A percentile compares a stretch with the other conserved stretches of the same genome.
phyloP scores from a whole-genome alignment of 2,113 vertebrate genomes.

The Parotia lawesii region DNA sequence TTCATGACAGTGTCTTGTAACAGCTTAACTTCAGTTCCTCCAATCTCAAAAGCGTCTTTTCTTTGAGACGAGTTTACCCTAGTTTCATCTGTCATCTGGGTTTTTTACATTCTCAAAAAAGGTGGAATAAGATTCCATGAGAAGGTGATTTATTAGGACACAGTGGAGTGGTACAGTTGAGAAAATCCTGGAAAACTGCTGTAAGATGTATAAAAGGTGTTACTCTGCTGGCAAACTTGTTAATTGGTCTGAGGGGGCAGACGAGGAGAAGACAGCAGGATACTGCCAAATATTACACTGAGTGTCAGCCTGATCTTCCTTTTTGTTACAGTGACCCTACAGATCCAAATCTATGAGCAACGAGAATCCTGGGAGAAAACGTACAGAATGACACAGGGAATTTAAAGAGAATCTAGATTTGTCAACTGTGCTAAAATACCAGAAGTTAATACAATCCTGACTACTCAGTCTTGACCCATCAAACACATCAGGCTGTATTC shows the following conservation, averaged over 20 bases:
- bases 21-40: neutral
- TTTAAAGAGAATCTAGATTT: neutral
- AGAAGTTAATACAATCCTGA: neutral
- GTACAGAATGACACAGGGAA: neutral
- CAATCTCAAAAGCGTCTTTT: neutral
- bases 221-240: neutral
- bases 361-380: neutral
- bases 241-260: neutral
- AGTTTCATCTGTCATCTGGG: neutral
- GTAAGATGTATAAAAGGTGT: neutral
- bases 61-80: neutral
- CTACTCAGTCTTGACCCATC: neutral
- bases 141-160: neutral
- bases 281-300: neutral
- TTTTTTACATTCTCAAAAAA: neutral
- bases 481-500: neutral
- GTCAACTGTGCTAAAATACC: neutral
- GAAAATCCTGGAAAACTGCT: neutral
- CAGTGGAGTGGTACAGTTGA: fast-evolving
- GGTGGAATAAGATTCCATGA: neutral
- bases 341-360: neutral
- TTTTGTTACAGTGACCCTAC: neutral
- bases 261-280: neutral
- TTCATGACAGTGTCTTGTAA: neutral
- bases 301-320: neutral